Evolutionary conservation across 2,113 vertebrate genomes (phyloP).

Genomic region (Furnarius figulus): DNA sequence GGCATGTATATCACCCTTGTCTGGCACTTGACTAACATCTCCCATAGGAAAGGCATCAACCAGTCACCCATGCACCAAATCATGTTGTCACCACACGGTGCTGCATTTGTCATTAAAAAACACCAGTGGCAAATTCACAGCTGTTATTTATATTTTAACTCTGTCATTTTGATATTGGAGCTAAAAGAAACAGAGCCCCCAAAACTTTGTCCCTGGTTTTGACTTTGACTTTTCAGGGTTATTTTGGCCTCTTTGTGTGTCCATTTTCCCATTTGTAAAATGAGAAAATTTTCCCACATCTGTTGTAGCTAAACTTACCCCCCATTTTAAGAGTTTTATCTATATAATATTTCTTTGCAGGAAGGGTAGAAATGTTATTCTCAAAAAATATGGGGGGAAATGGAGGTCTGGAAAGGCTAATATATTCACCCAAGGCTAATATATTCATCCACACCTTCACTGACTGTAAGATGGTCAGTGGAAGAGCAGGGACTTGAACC

Average conservation of each 20-base stretch:
- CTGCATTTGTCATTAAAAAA: background rate
- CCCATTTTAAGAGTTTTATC: background rate
- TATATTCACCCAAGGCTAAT: background rate
- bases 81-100: background rate
- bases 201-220: background rate
- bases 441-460: no score
- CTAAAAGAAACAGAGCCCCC: background rate
- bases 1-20: background rate
- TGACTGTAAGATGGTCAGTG: background rate
- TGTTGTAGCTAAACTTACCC: background rate
- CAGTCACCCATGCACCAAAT: background rate
- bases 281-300: background rate
- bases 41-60: background rate
- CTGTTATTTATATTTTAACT: background rate
- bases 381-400: background rate
- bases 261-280: background rate
- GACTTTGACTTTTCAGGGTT: background rate
- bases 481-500: constrained; percentile 43
- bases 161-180: background rate
- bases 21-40: background rate
- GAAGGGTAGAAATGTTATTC: background rate
- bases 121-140: constrained; percentile 12
- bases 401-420: background rate
- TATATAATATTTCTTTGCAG: background rate
- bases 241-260: background rate